Evolutionary conservation across 30 jellyfish, hydroid and myxozoan species (phyloP).

Genomic region (Hydractinia symbiolongicarpus): DNA sequence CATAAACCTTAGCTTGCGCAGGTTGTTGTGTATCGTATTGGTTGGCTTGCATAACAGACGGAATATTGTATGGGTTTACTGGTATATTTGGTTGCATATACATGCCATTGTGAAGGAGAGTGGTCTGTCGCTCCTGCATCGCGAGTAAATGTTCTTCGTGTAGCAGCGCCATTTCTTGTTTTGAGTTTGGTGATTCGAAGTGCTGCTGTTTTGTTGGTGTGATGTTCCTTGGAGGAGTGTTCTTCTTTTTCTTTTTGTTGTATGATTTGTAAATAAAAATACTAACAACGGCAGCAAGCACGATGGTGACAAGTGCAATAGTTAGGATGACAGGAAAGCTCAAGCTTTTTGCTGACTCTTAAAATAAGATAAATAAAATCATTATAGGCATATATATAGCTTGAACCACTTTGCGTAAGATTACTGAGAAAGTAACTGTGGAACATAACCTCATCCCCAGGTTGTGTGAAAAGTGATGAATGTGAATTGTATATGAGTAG

Average conservation of each 20-base stretch:
- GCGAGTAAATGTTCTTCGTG: slow-evolving; percentile 4
- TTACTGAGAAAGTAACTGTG: too few relatives aligned
- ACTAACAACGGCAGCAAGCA: slow-evolving; percentile 42
- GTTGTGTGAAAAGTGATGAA: too few relatives aligned
- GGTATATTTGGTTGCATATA: too few relatives aligned
- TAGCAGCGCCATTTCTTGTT: slow-evolving; percentile 7
- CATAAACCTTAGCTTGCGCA: too few relatives aligned
- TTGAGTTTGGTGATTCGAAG: not conserved
- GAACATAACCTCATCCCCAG: too few relatives aligned
- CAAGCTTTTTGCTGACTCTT: slow-evolving; percentile 22
- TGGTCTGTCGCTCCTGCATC: not conserved
- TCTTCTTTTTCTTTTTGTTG: slow-evolving; percentile 21
- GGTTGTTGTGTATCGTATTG: too few relatives aligned
- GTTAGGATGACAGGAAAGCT: slow-evolving; percentile 91
- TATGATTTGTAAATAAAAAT: slow-evolving; percentile 33
- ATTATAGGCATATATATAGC: not conserved
- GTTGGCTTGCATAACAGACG: too few relatives aligned
- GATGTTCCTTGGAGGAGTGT: not conserved
- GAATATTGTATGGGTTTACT: too few relatives aligned
- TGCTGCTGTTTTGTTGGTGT: not conserved
- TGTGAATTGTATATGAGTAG: too few relatives aligned
- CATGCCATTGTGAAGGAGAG: not conserved
- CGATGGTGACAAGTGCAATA: slow-evolving; percentile 66
- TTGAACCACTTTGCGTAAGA: too few relatives aligned
- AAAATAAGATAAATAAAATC: not conserved